Evolutionary conservation across 1,140 invertebrate species (phyloP), one percentile per base, ranked within the genome.

Genomic region (Leucophenga varia): DNA sequence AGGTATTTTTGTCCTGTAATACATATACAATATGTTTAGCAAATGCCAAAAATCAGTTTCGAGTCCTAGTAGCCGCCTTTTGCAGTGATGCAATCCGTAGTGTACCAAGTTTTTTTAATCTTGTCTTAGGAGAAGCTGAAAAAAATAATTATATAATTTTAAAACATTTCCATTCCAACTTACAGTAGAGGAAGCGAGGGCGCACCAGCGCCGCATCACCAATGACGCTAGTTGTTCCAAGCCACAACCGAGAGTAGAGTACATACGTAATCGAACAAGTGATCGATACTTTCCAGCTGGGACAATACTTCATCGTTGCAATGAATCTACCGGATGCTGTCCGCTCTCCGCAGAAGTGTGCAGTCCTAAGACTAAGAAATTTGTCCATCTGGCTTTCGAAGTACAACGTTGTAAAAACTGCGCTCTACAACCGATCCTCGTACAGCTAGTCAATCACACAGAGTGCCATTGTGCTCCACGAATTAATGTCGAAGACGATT

Each of bases 291-390:
- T 81, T 39, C 88, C 88, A 13, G 81, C 82, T 39, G 88, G 86
- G 61, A 87, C 86, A 0, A 80, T 88, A 19, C 64, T 90, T 35
- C 84, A 89, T 72, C 80, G 84, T 47, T 90, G 88, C 61, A 82
- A 83, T 9, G 84, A 87, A 47, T 81, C 83, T 59, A 85, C 84
- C 2, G 87, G 88, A 31, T 90, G 88, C 69, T 90, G 88, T 60
- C 73, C 67, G 18, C 77, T 77, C 14, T 79, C 81, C 42, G 58
- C 73, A 2, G 75, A 81, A 41, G 81, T 80, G 16, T 90, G 88
- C 63, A 79, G 79, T 1, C 50, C 42, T 3, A 73, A 70, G 40
- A 49, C 17, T 0, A 47, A 52, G 9, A 40, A 55, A 10, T 50
- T 31, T 9, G 70, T 73, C 16, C 43, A 61, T 16, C 25, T 55